phyloP scores from a whole-genome alignment of 2,888 invertebrate species.

The Galerucella nymphaeae region DNA sequence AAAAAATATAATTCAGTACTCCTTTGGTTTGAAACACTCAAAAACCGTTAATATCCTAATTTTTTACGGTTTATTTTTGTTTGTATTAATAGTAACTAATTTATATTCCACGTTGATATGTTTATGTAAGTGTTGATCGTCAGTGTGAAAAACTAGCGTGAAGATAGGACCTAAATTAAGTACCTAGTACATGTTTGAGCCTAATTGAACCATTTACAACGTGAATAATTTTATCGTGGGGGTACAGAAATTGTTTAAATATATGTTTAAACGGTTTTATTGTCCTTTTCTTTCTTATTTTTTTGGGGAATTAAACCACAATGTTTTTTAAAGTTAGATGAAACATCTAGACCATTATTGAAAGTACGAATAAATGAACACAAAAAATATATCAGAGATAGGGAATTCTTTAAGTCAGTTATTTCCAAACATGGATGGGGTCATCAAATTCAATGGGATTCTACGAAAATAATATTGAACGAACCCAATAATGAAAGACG shows the following conservation, averaged over 20 bases:
- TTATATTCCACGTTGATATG: background rate
- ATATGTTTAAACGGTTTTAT: too few relatives aligned
- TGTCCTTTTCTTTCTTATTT: too few relatives aligned
- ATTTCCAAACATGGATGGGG: too few relatives aligned
- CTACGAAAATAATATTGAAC: too few relatives aligned
- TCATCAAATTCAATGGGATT: too few relatives aligned
- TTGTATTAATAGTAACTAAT: background rate
- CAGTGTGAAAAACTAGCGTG: background rate
- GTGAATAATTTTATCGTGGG: background rate
- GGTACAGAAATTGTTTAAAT: background rate
- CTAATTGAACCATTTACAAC: conserved; percentile 2
- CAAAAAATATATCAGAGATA: too few relatives aligned
- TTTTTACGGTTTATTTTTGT: background rate
- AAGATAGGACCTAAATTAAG: background rate
- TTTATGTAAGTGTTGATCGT: background rate
- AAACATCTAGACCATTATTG: too few relatives aligned
- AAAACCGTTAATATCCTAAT: background rate
- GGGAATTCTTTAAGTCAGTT: too few relatives aligned
- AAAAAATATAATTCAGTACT: background rate
- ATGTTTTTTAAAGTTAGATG: too few relatives aligned
- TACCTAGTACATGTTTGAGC: background rate
- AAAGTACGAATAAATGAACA: too few relatives aligned
- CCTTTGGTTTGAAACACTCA: background rate
- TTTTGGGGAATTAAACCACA: too few relatives aligned
- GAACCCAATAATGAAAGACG: too few relatives aligned